Base-by-base conservation (phyloP, 1,140 invertebrate species). In the Cecropterus lyciades region DNA sequence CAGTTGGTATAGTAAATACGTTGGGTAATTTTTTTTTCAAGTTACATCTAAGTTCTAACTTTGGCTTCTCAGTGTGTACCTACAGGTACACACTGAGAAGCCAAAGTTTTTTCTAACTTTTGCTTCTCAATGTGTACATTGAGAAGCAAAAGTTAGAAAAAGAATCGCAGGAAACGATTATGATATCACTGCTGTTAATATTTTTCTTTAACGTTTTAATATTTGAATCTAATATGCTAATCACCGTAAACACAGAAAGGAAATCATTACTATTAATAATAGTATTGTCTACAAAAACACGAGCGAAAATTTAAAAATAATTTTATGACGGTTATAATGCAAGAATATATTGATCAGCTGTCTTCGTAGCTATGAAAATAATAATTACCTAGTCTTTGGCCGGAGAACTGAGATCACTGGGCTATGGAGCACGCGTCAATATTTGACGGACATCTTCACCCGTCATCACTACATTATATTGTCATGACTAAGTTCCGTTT, bases 371-470 rank as follows among this genome's bases (percentile, higher is more conserved):
- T 73, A 78, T 79, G 69, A 81, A 87, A 85, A 85, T 83, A 84
- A 88, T 91, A 88, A 91, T 87, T 88, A 33, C 30, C 30, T 33
- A 86, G 78, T 78, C 52, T 84, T 74, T 75, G 62, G 79, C 75
- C 73, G 75, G 56, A 69, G 74, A 60, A 75, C 67, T 77, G 76
- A 74, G 76, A 80, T 76, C 67, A 77, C 67, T 67, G 70, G 56
- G 67, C 72, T 74, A 79, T 81, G 65, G 82, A 56, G 85, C 88
- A 91, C 88, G 88, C 75, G 88, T 91, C 88, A 84, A 85, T 89
- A 82, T 75, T 71, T 86, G 80, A 87, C 79, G 74, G 84, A 88
- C 86, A 80, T 85, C 85, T 88, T 84, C 75, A 86, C 81, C 82
- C 80, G 77, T 89, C 86, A 85, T 86, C 82, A 76, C 80, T 84